phyloP scores from a whole-genome alignment of 2,888 invertebrate genomes.

The Synergus laeviventris region DNA sequence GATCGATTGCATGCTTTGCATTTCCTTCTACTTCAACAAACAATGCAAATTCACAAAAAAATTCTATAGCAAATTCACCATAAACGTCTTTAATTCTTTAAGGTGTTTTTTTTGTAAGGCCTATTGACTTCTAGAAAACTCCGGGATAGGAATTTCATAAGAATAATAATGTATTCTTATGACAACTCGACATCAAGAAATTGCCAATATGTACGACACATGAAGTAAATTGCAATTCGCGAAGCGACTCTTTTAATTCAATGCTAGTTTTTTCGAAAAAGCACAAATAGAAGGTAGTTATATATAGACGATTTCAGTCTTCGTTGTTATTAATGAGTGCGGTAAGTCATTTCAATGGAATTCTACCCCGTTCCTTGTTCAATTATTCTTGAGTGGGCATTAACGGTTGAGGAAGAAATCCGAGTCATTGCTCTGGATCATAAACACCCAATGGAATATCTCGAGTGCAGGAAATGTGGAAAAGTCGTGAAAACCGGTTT shows the following conservation, averaged over 20 bases:
- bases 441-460: constrained; percentile 9
- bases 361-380: neutral
- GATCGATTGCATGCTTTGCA: constrained; percentile 27
- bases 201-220: neutral
- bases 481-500: constrained; percentile 27
- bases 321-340: constrained; percentile 25
- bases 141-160: neutral
- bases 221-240: neutral
- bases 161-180: neutral
- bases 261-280: constrained; percentile 3
- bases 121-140: neutral
- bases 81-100: neutral
- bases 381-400: constrained; percentile 21
- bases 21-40: constrained; percentile 11
- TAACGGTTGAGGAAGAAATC: constrained; percentile 30
- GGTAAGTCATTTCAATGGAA: neutral
- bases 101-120: neutral
- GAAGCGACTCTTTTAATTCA: too few species aligned
- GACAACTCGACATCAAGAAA: too few species aligned
- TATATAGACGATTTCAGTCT: constrained; percentile 6
- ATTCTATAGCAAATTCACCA: constrained; percentile 4
- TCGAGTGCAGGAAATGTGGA: neutral
- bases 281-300: neutral
- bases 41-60: constrained; percentile 10
- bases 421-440: constrained; percentile 19